Conservation (phyloP, 2,113 vertebrate genomes). For the Pardalotus punctatus region DNA sequence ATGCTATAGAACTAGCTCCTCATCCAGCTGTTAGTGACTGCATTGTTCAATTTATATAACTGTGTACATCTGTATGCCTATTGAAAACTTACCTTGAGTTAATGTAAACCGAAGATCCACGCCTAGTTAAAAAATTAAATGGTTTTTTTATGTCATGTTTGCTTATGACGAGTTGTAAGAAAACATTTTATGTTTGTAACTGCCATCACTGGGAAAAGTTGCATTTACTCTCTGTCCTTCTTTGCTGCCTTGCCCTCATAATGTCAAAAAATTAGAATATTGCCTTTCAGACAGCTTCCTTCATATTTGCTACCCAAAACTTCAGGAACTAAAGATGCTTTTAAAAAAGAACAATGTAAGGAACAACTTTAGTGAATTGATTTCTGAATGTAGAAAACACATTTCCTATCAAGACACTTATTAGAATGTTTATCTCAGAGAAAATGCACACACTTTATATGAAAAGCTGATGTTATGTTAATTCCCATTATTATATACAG, state of each 20-base stretch:
- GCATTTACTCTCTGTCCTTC: background rate
- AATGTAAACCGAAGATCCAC: background rate
- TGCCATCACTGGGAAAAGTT: background rate
- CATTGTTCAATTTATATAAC: background rate
- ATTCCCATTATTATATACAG: conserved; percentile 69
- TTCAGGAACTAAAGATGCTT: background rate
- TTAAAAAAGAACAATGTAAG: background rate
- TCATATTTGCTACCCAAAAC: background rate
- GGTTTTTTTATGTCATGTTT: background rate
- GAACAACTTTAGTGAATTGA: background rate
- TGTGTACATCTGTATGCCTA: rapidly evolving
- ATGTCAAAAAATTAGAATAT: background rate
- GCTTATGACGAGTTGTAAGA: background rate
- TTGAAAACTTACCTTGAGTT: background rate
- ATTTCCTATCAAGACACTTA: background rate
- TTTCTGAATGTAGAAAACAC: background rate
- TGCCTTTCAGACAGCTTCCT: background rate
- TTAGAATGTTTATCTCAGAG: conserved; percentile 22
- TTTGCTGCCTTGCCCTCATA: background rate
- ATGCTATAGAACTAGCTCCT: background rate
- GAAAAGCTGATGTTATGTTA: conserved; percentile 66
- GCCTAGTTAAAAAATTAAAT: background rate
- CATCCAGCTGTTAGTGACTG: background rate
- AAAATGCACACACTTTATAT: conserved; percentile 33
- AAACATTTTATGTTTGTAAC: background rate